phyloP scores from a whole-genome alignment of 2,113 vertebrate species.

The Crotophaga sulcirostris region DNA sequence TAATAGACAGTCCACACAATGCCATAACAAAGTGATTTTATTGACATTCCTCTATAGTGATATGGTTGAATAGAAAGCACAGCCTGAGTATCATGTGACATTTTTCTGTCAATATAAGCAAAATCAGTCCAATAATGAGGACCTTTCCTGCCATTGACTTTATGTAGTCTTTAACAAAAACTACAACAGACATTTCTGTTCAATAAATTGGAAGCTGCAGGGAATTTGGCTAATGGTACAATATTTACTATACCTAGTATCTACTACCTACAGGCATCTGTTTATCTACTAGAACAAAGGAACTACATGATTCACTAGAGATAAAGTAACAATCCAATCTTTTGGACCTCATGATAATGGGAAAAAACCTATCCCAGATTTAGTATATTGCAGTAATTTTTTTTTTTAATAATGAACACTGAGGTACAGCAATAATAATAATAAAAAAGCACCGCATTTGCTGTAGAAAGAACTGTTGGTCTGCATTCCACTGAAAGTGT shows the following conservation, averaged over 20 bases:
- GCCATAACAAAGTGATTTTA: slow-evolving; percentile 89
- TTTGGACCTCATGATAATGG: slow-evolving; percentile 61
- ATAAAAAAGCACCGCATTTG: slow-evolving; percentile 74
- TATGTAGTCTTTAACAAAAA: slow-evolving; percentile 74
- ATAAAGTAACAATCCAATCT: slow-evolving; percentile 70
- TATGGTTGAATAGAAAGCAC: slow-evolving; percentile 82
- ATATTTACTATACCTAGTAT: slow-evolving; percentile 70
- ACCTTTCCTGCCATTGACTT: slow-evolving; percentile 74
- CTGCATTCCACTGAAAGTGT: slow-evolving; percentile 70
- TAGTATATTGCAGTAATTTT: slow-evolving; percentile 65
- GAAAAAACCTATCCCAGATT: slow-evolving; percentile 65
- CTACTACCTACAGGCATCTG: slow-evolving; percentile 72
- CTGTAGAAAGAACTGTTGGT: slow-evolving; percentile 68
- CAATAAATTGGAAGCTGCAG: slow-evolving; percentile 73
- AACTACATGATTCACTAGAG: slow-evolving; percentile 70
- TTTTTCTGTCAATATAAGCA: slow-evolving; percentile 77
- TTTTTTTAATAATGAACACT: slow-evolving; percentile 62
- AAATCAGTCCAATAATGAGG: slow-evolving; percentile 75
- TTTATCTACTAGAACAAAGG: slow-evolving; percentile 69
- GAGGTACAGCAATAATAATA: slow-evolving; percentile 71
- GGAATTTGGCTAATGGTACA: slow-evolving; percentile 72
- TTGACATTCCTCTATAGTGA: slow-evolving; percentile 87
- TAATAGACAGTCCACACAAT: slow-evolving; percentile 69
- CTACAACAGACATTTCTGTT: slow-evolving; percentile 64
- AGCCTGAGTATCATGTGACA: slow-evolving; percentile 86